phyloP scores from a whole-genome alignment of 2,888 invertebrate genomes.

The Ecliptopera silaceata region DNA sequence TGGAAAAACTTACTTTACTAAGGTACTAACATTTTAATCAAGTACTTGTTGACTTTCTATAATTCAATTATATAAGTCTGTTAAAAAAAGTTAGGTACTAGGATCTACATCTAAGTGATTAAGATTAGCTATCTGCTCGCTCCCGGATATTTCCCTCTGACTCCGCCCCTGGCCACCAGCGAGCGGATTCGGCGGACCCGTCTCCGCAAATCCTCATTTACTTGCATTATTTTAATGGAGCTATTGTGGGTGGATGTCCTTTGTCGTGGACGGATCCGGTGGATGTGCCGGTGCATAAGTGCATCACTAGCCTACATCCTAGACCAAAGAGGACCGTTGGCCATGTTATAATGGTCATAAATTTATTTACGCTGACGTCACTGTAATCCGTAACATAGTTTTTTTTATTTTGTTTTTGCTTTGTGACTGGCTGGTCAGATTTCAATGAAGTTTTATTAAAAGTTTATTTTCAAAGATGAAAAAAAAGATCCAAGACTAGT shows the following conservation, averaged over 20 bases:
- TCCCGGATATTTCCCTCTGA: not conserved
- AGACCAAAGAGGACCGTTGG: slow-evolving; percentile 15
- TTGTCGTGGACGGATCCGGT: slow-evolving; percentile 73
- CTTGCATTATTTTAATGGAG: slow-evolving; percentile 84
- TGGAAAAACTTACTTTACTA: too few relatives aligned
- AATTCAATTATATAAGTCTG: too few relatives aligned
- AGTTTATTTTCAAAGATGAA: too few relatives aligned
- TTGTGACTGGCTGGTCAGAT: slow-evolving; percentile 47
- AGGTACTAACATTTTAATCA: too few relatives aligned
- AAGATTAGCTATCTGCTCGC: not conserved
- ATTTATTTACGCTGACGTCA: not conserved
- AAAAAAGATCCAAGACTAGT: too few relatives aligned
- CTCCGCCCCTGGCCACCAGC: slow-evolving; percentile 38
- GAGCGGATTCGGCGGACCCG: slow-evolving; percentile 72
- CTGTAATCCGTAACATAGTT: too few relatives aligned
- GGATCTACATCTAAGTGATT: too few relatives aligned
- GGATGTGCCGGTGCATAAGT: slow-evolving; percentile 77
- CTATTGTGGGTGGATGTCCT: slow-evolving; percentile 80
- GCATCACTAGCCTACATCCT: slow-evolving; percentile 49
- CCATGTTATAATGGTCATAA: not conserved
- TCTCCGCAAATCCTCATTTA: slow-evolving; percentile 82
- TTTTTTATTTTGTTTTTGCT: slow-evolving; percentile 60
- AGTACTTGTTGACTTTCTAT: too few relatives aligned
- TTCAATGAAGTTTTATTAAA: slow-evolving; percentile 18
- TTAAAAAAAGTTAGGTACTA: too few relatives aligned